Conservation (phyloP, 30 jellyfish, hydroid and myxozoan species). For the Hydractinia echinata region DNA sequence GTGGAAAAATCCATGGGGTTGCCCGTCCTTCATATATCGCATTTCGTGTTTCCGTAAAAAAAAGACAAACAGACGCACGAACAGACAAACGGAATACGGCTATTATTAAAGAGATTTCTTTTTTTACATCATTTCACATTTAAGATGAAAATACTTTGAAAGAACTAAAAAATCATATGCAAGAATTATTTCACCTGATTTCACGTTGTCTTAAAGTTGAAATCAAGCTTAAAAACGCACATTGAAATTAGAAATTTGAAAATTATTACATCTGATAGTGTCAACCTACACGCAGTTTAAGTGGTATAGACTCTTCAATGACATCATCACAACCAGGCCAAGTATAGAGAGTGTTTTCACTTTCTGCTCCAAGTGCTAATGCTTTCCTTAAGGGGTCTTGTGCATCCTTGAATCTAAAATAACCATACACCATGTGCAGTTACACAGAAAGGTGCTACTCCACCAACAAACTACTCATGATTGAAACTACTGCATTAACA, state of each 20-base stretch:
- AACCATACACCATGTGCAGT: background rate
- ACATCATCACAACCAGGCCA: conserved; percentile 79
- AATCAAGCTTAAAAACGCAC: background rate
- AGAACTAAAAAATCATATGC: background rate
- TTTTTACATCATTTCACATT: too few relatives aligned
- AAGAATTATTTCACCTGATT: background rate
- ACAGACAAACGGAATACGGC: too few relatives aligned
- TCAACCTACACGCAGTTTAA: conserved; percentile 51
- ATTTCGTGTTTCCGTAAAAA: too few relatives aligned
- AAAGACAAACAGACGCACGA: too few relatives aligned
- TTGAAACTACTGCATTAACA: background rate
- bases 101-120: too few relatives aligned
- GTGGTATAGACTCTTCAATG: conserved; percentile 71
- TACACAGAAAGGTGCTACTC: background rate
- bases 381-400: conserved; percentile 24
- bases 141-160: too few relatives aligned
- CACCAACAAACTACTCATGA: too few relatives aligned
- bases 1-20: too few relatives aligned
- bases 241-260: too few relatives aligned
- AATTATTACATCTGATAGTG: background rate
- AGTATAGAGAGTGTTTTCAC: conserved; percentile 9
- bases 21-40: too few relatives aligned
- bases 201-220: background rate
- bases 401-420: conserved; percentile 49
- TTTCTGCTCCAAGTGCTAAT: conserved; percentile 20